phyloP scores from a whole-genome alignment of 2,888 invertebrate genomes.

The Mycalesis mineus region DNA sequence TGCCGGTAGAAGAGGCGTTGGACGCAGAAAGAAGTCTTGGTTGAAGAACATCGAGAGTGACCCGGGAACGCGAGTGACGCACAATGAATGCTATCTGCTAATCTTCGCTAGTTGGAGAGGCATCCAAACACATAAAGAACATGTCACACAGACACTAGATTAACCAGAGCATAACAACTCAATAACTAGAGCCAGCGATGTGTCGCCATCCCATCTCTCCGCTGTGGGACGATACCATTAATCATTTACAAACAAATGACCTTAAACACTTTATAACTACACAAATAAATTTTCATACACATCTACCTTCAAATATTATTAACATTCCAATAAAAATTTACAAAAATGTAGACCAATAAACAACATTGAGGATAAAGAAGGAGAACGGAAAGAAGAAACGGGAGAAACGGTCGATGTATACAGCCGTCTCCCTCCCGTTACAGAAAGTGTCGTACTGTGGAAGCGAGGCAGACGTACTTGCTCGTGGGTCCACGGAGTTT shows the following conservation, averaged over 20 bases:
- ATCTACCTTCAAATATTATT: neutral
- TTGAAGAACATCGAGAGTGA: no score
- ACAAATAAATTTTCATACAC: neutral
- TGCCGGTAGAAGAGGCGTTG: no score
- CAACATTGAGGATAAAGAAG: slow-evolving; percentile 92
- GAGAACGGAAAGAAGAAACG: slow-evolving; percentile 94
- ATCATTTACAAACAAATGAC: neutral
- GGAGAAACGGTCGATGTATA: slow-evolving; percentile 92
- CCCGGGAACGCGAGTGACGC: no score
- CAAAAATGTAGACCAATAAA: slow-evolving; percentile 92
- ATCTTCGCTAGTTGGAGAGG: no score
- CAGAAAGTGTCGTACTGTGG: slow-evolving; percentile 92
- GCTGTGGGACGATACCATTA: no score
- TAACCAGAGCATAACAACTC: no score
- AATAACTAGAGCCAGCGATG: no score
- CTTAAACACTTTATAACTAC: neutral
- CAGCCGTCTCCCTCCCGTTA: slow-evolving; percentile 86
- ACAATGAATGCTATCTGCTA: no score
- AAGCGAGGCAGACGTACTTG: slow-evolving; percentile 81
- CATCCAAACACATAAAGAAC: no score
- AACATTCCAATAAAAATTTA: slow-evolving; percentile 32
- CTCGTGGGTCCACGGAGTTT: slow-evolving; percentile 68
- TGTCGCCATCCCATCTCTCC: no score
- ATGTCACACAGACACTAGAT: no score
- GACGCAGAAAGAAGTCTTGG: no score